These are phyloP conservation scores for Poecile atricapillus DNA, from an alignment of 2,113 vertebrate species.

Conservation along the genomic window DNA sequence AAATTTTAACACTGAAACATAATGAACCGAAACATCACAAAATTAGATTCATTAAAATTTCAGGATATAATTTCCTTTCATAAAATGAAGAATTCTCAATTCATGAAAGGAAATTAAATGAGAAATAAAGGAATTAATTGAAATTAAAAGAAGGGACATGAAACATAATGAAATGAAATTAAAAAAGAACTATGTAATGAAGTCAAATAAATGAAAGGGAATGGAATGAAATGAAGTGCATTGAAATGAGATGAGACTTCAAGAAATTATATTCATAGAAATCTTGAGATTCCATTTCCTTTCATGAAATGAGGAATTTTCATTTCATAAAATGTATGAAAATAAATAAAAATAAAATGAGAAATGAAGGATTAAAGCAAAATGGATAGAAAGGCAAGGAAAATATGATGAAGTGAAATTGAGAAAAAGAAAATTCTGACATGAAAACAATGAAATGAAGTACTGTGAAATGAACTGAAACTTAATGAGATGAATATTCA, in stretches of 20 bases:
- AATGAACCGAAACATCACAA: background rate
- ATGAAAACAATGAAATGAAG: background rate
- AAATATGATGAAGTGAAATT: background rate
- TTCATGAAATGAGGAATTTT: background rate
- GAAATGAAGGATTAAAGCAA: background rate
- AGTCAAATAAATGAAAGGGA: background rate
- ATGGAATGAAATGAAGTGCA: background rate
- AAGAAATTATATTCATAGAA: background rate
- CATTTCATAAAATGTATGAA: background rate
- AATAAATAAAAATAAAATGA: background rate
- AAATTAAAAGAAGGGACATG: background rate
- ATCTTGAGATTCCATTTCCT: background rate
- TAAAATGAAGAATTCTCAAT: background rate
- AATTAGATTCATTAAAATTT: background rate
- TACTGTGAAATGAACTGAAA: background rate
- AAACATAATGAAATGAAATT: background rate
- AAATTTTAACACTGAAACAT: background rate
- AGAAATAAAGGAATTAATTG: background rate
- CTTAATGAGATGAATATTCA: background rate
- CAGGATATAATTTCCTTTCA: background rate
- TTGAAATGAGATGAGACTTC: background rate
- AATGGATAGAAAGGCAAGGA: background rate
- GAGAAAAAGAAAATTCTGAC: background rate
- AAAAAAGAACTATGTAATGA: background rate
- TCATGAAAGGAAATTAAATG: background rate